Evolutionary conservation across 2,888 invertebrate genomes (phyloP).

Genomic region (Dynastes hyllus): DNA sequence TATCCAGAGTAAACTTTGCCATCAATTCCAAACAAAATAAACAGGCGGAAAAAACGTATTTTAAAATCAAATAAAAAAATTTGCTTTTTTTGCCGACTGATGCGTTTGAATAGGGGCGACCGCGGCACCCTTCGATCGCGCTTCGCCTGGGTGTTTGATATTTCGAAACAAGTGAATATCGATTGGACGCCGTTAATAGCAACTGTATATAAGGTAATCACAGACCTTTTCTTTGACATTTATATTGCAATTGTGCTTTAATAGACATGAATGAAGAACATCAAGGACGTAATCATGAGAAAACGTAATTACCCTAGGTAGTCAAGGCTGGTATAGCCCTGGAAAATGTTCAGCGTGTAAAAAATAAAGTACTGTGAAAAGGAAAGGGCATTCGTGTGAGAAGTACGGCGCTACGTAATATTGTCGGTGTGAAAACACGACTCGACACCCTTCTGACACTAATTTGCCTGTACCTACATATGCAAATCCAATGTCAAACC

Average conservation of each 20-base stretch:
- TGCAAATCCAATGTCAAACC: slow-evolving; percentile 1
- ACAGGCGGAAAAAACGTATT: slow-evolving; percentile 36
- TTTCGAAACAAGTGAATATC: slow-evolving; percentile 39
- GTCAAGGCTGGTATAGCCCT: background rate
- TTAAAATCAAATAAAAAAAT: slow-evolving; percentile 20
- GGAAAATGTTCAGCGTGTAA: background rate
- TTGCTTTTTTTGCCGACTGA: background rate
- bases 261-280: slow-evolving; percentile 44
- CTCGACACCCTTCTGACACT: slow-evolving; percentile 22
- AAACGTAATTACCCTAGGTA: slow-evolving; percentile 37
- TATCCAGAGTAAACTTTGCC: slow-evolving; percentile 53
- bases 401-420: background rate
- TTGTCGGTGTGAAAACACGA: background rate
- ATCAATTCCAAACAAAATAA: slow-evolving; percentile 47
- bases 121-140: background rate
- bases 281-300: slow-evolving; percentile 38
- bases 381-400: background rate
- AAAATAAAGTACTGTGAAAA: background rate
- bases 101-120: too few relatives aligned
- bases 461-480: background rate
- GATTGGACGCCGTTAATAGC: slow-evolving; percentile 30
- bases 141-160: slow-evolving; percentile 23
- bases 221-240: slow-evolving; percentile 50
- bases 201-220: slow-evolving; percentile 34
- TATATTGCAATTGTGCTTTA: slow-evolving; percentile 46